Evolutionary conservation across 2,888 invertebrate genomes (phyloP).

Genomic region (Melangyna quadrimaculata): DNA sequence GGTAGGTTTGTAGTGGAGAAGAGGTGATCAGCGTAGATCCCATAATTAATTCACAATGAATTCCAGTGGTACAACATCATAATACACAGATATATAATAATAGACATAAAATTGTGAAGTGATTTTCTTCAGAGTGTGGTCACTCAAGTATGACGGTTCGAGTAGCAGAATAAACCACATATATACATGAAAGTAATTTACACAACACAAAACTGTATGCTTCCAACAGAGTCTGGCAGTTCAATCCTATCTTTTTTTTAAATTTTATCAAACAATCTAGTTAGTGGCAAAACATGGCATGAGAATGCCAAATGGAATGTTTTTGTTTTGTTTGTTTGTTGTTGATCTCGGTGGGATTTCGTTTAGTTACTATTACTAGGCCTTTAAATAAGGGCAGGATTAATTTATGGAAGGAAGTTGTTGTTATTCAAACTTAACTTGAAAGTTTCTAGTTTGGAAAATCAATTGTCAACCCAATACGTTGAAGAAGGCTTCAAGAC

Average conservation of each 20-base stretch:
- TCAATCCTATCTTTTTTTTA: neutral
- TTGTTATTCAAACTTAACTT: too few species aligned
- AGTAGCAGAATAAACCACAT: constrained; percentile 17
- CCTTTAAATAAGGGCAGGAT: too few species aligned
- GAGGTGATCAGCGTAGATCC: constrained; percentile 50
- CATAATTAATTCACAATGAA: constrained; percentile 65
- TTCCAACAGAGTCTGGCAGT: neutral
- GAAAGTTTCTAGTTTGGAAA: too few species aligned
- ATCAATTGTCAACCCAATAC: too few species aligned
- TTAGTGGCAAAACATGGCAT: neutral
- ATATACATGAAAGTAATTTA: constrained; percentile 17
- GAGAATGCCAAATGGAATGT: constrained; percentile 17
- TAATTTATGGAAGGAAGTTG: too few species aligned
- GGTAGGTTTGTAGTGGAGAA: constrained; percentile 29
- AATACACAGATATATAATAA: neutral
- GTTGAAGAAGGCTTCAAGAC: too few species aligned
- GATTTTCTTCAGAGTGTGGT: constrained; percentile 15
- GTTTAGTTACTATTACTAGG: too few species aligned
- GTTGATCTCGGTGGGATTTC: neutral
- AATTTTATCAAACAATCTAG: constrained; percentile 5
- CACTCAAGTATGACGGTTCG: constrained; percentile 43
- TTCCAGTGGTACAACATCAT: neutral
- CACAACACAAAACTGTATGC: constrained; percentile 17
- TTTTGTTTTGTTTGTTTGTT: neutral
- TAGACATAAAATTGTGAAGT: neutral